Conservation (phyloP, 2,888 invertebrate genomes). For the Auanema freiburgensis region DNA sequence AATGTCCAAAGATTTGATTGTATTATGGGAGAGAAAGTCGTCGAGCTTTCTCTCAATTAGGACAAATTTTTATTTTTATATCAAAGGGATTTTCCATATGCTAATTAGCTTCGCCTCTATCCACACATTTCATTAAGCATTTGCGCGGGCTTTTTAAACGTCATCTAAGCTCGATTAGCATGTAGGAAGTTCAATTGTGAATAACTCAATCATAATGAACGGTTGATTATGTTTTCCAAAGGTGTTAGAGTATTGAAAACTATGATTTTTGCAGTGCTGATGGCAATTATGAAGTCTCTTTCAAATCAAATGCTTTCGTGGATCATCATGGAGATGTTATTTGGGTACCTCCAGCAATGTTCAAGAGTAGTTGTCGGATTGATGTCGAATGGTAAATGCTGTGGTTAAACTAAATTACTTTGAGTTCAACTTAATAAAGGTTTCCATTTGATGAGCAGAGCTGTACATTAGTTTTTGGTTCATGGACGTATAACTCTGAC, state of each 20-base stretch:
- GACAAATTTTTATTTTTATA: neutral
- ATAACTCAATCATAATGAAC: neutral
- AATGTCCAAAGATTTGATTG: slow-evolving; percentile 4
- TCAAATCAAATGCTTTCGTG: slow-evolving; percentile 49
- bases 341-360: slow-evolving; percentile 99
- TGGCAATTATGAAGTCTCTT: slow-evolving; percentile 98
- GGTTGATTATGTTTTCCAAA: neutral
- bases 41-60: neutral
- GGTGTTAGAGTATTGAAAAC: neutral
- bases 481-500: slow-evolving; percentile 82
- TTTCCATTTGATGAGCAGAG: slow-evolving; percentile 59
- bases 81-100: slow-evolving; percentile 12
- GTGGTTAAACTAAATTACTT: neutral
- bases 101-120: neutral
- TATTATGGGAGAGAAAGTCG: no score
- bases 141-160: neutral
- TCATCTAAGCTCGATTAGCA: neutral
- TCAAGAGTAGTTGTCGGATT: slow-evolving; percentile 49
- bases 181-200: neutral
- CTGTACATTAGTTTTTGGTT: slow-evolving; percentile 60
- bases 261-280: slow-evolving; percentile 78
- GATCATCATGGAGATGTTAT: slow-evolving; percentile 69
- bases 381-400: slow-evolving; percentile 46
- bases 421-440: slow-evolving; percentile 17
- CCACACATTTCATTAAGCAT: neutral